Conservation (phyloP, 2,797 vertebrate species). For the Anisognathus igniventris region DNA sequence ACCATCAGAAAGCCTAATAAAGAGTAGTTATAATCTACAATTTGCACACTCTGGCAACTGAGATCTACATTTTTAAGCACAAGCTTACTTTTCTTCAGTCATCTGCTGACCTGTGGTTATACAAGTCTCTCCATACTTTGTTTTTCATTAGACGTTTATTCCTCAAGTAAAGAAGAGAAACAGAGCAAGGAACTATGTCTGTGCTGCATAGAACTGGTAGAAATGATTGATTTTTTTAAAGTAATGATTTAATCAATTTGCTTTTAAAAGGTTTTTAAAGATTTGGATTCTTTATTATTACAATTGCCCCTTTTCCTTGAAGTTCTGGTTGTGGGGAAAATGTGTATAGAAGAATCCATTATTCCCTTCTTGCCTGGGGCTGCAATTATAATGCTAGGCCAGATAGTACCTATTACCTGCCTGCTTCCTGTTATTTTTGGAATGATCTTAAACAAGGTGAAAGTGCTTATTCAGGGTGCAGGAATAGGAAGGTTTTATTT, state of each 20-base stretch:
- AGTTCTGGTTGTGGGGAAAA: not conserved
- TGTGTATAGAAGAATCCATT: constrained; percentile 40
- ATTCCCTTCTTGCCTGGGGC: constrained; percentile 56
- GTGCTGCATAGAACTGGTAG: not conserved
- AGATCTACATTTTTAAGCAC: not conserved
- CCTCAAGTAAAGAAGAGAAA: not conserved
- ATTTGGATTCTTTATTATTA: not conserved
- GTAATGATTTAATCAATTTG: not conserved
- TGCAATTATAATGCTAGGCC: constrained; percentile 55
- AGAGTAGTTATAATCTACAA: not conserved
- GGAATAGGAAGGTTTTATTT: constrained; percentile 48
- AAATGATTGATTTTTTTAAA: not conserved
- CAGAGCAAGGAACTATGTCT: not conserved
- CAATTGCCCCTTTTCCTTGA: not conserved
- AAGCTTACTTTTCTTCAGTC: not conserved
- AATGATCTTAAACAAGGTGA: constrained; percentile 49
- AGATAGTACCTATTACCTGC: constrained; percentile 46
- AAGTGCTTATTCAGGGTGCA: constrained; percentile 48
- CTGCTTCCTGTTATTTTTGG: constrained; percentile 66
- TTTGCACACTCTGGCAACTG: not conserved
- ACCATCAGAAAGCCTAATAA: not conserved
- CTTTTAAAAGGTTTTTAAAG: not conserved
- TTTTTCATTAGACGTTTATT: not conserved
- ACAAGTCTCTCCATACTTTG: not conserved
- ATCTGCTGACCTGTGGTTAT: not conserved